These are phyloP conservation scores for Paramormyrops hopkinsi DNA, from an alignment of 2,797 vertebrate genomes.

Conservation along the genomic window DNA sequence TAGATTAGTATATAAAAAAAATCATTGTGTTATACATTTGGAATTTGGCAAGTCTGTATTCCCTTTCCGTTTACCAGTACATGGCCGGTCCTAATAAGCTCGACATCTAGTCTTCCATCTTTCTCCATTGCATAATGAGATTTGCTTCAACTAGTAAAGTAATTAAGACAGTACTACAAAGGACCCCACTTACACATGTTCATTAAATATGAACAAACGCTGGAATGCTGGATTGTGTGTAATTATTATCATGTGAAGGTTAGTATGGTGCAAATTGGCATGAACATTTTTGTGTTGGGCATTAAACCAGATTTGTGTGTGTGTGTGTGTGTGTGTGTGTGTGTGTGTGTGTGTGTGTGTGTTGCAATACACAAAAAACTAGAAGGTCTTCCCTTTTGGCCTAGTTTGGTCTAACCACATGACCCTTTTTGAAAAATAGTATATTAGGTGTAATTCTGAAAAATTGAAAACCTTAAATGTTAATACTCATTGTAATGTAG, in stretches of 20 bases:
- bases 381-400: conserved; percentile 40
- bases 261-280: conserved; percentile 14
- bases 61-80: conserved; percentile 50
- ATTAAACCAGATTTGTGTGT: not conserved
- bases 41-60: conserved; percentile 44
- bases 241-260: conserved; percentile 23
- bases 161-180: conserved; percentile 60
- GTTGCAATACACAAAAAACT: conserved; percentile 35
- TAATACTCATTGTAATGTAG: not conserved
- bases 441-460: not conserved
- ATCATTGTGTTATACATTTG: not conserved
- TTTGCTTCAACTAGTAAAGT: conserved; percentile 64
- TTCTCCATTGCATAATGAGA: conserved; percentile 68
- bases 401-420: not conserved
- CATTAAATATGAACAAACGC: conserved; percentile 40
- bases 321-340: not conserved
- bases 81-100: conserved; percentile 50
- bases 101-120: conserved; percentile 56
- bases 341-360: conserved; percentile 22
- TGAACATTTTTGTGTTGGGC: conserved; percentile 6
- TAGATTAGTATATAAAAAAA: conserved; percentile 20
- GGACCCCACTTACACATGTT: conserved; percentile 45
- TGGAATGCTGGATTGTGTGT: conserved; percentile 18
- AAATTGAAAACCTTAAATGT: not conserved
- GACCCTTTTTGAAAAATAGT: not conserved